Percentiles rank a stretch among this genome's conserved stretches.
Evolutionary conservation across 2,888 invertebrate genomes (phyloP).

Genomic region (Blastobasis lacticolella): DNA sequence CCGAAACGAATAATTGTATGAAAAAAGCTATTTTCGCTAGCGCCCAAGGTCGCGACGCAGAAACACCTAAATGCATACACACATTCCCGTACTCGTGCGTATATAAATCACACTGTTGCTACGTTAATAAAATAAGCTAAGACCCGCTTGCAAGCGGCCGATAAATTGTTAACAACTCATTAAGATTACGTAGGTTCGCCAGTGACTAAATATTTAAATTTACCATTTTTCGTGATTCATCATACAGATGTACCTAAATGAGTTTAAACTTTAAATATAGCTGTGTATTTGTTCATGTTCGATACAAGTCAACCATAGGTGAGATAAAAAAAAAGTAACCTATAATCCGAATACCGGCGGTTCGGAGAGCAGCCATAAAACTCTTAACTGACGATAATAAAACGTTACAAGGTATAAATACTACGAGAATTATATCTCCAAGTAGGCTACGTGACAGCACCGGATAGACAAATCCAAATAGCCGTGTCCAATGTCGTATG

Average conservation of each 20-base stretch:
- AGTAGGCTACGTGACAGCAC: constrained; percentile 27
- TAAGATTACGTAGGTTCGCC: too few species aligned
- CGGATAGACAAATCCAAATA: constrained; percentile 41
- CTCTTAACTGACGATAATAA: constrained; percentile 16
- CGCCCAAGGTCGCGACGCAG: constrained; percentile 29
- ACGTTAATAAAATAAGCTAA: background rate
- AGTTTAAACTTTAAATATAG: too few species aligned
- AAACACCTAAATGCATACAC: constrained; percentile 16
- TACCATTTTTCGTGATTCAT: too few species aligned
- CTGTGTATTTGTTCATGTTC: too few species aligned
- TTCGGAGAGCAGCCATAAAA: constrained; percentile 12
- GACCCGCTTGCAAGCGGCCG: background rate
- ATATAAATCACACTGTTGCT: too few species aligned
- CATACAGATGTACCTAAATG: too few species aligned
- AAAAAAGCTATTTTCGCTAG: constrained; percentile 36
- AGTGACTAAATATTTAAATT: too few species aligned
- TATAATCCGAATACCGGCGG: constrained; percentile 5
- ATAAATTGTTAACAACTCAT: background rate
- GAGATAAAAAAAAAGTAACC: background rate
- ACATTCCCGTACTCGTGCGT: too few species aligned
- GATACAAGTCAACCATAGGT: background rate
- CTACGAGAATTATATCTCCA: constrained; percentile 20
- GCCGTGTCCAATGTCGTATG: constrained; percentile 29
- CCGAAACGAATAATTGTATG: constrained; percentile 28
- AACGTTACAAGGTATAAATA: constrained; percentile 17